Conservation (phyloP, 2,113 vertebrate species). For the Xiphophorus hellerii region DNA sequence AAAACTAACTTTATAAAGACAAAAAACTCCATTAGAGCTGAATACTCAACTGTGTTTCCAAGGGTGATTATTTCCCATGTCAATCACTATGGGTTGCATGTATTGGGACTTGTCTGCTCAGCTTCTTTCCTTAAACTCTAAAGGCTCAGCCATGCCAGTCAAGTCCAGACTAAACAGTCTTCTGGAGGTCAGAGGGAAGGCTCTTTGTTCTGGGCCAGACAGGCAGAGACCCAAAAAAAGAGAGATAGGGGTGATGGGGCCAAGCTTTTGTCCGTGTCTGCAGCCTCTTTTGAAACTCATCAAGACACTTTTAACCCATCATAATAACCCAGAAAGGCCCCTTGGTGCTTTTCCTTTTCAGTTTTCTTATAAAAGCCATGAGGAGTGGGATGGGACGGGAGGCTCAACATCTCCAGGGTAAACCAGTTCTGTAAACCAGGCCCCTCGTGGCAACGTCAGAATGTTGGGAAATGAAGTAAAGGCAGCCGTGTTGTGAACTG, state of each 20-base stretch:
- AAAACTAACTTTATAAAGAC: conserved; percentile 25
- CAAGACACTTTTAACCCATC: conserved; percentile 53
- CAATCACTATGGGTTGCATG: conserved; percentile 36
- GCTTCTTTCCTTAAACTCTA: conserved; percentile 21
- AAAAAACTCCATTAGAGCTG: background rate
- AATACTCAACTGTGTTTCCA: conserved; percentile 31
- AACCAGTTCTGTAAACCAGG: conserved; percentile 32
- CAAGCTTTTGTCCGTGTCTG: conserved; percentile 60
- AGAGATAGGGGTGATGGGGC: conserved; percentile 39
- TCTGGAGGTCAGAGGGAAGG: conserved; percentile 26
- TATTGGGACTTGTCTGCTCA: conserved; percentile 29
- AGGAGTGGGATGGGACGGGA: conserved; percentile 27
- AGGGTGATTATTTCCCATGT: conserved; percentile 35
- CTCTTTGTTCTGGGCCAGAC: conserved; percentile 62
- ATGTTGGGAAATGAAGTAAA: conserved; percentile 30
- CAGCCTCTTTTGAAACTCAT: conserved; percentile 57
- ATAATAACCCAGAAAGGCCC: conserved; percentile 40
- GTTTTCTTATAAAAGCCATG: conserved; percentile 48
- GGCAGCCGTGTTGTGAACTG: background rate
- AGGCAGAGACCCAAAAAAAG: conserved; percentile 54
- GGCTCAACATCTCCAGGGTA: conserved; percentile 38
- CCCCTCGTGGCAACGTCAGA: conserved; percentile 10
- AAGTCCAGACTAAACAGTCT: conserved; percentile 28
- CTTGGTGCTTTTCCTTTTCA: conserved; percentile 49
- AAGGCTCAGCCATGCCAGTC: conserved; percentile 46